Evolutionary conservation across 2,113 vertebrate species (phyloP).

Genomic region (Myiagra hebetior): DNA sequence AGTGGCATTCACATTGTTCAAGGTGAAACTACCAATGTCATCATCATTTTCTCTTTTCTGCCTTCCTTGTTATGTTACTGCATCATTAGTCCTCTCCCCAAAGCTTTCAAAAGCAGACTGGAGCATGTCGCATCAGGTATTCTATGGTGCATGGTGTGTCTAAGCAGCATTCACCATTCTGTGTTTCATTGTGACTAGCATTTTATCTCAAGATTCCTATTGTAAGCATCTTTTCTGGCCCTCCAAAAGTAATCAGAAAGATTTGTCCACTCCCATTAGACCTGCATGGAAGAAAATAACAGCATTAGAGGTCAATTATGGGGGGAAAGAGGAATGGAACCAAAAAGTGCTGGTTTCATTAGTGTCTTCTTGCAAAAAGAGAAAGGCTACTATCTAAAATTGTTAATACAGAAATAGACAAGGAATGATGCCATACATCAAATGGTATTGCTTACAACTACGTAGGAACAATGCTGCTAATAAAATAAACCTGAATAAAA

Average conservation of each 20-base stretch:
- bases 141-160: neutral
- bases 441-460: neutral
- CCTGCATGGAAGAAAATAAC: neutral
- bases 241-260: conserved; percentile 23
- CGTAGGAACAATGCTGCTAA: conserved; percentile 27
- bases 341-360: conserved; percentile 23
- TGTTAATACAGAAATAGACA: conserved; percentile 15
- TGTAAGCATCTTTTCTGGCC: neutral
- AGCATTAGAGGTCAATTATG: neutral
- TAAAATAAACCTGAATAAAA: conserved; percentile 44
- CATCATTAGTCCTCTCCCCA: neutral
- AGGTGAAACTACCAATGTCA: neutral
- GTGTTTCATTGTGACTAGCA: neutral
- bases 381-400: neutral
- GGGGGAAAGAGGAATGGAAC: neutral
- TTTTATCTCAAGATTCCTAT: neutral
- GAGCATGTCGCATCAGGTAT: neutral
- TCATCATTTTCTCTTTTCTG: neutral
- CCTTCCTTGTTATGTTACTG: neutral
- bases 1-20: neutral
- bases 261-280: conserved; percentile 19
- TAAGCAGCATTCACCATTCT: neutral
- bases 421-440: neutral
- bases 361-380: conserved; percentile 11
- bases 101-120: neutral